Conservation (phyloP, 1,140 invertebrate genomes). For the Drosophila kepulauana region DNA sequence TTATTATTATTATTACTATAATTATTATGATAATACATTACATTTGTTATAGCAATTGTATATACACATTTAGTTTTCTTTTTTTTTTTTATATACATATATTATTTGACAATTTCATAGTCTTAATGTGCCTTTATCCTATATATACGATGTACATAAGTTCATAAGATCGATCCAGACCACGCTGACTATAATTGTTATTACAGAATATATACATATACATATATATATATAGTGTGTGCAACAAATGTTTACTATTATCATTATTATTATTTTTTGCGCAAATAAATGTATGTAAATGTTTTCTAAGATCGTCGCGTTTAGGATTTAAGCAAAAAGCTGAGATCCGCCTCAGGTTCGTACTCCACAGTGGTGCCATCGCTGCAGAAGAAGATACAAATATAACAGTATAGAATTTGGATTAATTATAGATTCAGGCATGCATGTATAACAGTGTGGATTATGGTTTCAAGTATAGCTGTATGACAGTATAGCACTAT, state of each 20-base stretch:
- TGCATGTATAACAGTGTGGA: no score
- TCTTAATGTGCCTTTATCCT: conserved; percentile 10
- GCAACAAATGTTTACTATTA: conserved; percentile 30
- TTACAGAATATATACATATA: conserved; percentile 49
- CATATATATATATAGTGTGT: conserved; percentile 18
- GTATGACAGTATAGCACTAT: no score
- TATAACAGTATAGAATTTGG: neutral
- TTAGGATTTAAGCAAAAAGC: conserved; percentile 85
- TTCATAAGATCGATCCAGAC: conserved; percentile 7
- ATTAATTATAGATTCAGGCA: neutral
- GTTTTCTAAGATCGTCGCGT: conserved; percentile 11
- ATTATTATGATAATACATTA: neutral
- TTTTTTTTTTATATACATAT: neutral
- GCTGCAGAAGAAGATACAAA: conserved; percentile 84
- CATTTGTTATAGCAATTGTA: conserved; percentile 24
- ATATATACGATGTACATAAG: conserved; percentile 23
- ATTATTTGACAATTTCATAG: neutral
- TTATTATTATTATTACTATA: conserved; percentile 4
- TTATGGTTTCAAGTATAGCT: no score
- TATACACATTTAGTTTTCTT: neutral
- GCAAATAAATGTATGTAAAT: conserved; percentile 35
- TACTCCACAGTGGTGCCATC: conserved; percentile 86
- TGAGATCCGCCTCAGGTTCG: conserved; percentile 87
- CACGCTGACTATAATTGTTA: conserved; percentile 46
- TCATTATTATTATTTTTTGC: conserved; percentile 31